Evolutionary conservation across 2,888 invertebrate species (phyloP).

Genomic region (Chrysotoxum bicinctum): DNA sequence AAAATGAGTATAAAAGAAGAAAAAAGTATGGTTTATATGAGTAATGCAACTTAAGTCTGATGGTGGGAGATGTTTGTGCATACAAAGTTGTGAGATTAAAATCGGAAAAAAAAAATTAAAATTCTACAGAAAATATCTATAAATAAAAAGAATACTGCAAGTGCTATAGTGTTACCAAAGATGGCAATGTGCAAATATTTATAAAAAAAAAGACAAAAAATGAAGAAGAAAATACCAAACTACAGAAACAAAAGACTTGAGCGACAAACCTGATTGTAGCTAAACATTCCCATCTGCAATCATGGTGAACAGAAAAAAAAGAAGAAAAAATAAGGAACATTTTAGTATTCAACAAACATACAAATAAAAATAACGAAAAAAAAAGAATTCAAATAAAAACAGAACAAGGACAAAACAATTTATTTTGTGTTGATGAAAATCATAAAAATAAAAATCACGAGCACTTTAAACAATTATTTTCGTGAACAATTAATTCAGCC

Average conservation of each 20-base stretch:
- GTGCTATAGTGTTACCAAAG: constrained; percentile 29
- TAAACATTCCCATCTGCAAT: constrained; percentile 80
- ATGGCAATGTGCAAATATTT: constrained; percentile 43
- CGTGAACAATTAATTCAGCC: constrained; percentile 36
- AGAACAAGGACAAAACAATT: constrained; percentile 54
- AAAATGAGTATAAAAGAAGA: not conserved
- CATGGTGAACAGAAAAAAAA: constrained; percentile 60
- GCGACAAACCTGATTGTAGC: constrained; percentile 81
- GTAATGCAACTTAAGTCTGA: not conserved
- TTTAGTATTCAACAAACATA: constrained; percentile 43
- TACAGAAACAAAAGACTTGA: constrained; percentile 79
- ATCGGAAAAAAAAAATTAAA: not conserved
- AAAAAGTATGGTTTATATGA: not conserved
- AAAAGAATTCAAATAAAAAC: constrained; percentile 16
- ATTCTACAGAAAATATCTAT: constrained; percentile 17
- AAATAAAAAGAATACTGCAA: constrained; percentile 13
- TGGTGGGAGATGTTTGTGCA: constrained; percentile 32
- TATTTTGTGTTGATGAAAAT: not conserved
- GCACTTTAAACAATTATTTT: not conserved
- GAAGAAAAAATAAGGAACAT: constrained; percentile 30
- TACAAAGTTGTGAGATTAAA: not conserved
- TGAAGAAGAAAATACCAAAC: constrained; percentile 23
- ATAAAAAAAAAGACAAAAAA: constrained; percentile 4
- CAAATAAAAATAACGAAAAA: constrained; percentile 18
- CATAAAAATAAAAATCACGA: constrained; percentile 2